Base-by-base conservation (phyloP, 2,888 invertebrate species). In the Melipona bicolor region DNA sequence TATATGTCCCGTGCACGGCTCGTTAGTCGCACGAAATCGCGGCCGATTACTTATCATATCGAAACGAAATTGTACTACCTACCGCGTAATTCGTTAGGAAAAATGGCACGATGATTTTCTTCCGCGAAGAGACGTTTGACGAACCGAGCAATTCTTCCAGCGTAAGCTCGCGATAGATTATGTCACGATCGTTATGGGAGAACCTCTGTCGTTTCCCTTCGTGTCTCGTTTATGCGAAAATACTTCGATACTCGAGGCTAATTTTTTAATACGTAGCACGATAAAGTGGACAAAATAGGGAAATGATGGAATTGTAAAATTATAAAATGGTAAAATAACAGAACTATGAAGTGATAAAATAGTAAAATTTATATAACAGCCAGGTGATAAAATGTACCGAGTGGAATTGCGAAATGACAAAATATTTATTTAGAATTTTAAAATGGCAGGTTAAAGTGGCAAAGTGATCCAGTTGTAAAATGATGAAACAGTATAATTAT, bases 11-110 rank as follows among this genome's bases (percentile, higher is more conserved):
- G 68, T 62, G 43, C 32, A 74, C 49, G 83, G 81, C 82, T 91
- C 88, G 91, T 92, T 92, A 91, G 87, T 79, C 70, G 88, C 91
- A 91, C 88, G 90, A 89, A 87, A 87, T 84, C 83, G 61, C 81
- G 62, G 43, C 54, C 59, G 61, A 86, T 85, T 85, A 54, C 74
- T 83, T 73, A 67, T 78, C 69, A 17, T 80, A 70, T 52, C 5
- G 36, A 27, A 59, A 75, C 73, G 54, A 76, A 81, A 86, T 81
- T 85, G 84, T 73, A 21, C 43, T 73, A 17, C 43, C 65, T 24
- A 13, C n/a, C 43, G 32, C 54, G 73, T 73, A 75, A 85, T 80
- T 81, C 61, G 59, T 77, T 67, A 21, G 36, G 21, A 76, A 75
- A 84, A 80, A 61, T 59, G 73, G 13, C n/a, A 64, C 27, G 56